phyloP scores from a whole-genome alignment of 2,113 vertebrate species.

The Atlantisia rogersi region DNA sequence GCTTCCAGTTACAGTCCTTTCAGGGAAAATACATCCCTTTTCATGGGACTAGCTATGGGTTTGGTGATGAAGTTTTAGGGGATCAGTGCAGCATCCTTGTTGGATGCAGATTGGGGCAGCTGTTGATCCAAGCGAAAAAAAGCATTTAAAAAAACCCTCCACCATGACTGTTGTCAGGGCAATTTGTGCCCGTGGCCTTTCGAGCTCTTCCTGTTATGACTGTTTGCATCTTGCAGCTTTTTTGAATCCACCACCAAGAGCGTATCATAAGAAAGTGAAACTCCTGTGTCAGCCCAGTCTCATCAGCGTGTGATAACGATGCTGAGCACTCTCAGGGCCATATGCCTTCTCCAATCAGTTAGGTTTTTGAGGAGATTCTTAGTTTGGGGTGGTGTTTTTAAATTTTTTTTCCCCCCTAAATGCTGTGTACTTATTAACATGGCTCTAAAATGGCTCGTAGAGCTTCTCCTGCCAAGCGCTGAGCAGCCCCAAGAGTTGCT shows the following conservation, averaged over 20 bases:
- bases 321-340: fast-evolving
- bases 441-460: not conserved
- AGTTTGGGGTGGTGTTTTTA: too few relatives aligned
- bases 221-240: not conserved
- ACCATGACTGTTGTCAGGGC: fast-evolving
- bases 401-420: not conserved
- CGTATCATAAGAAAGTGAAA: not conserved
- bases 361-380: not conserved
- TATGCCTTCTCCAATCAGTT: not conserved
- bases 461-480: not conserved
- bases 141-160: not conserved
- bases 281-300: not conserved
- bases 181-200: not conserved
- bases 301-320: fast-evolving
- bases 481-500: not conserved
- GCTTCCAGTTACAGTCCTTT: not conserved
- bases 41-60: not conserved
- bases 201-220: not conserved
- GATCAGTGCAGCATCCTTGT: not conserved
- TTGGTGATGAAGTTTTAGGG: not conserved
- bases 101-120: not conserved
- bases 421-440: fast-evolving
- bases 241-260: not conserved
- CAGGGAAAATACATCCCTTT: not conserved
- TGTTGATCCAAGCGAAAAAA: not conserved